Evolutionary conservation across 2,113 vertebrate genomes (phyloP).

Genomic region (Candoia aspera): DNA sequence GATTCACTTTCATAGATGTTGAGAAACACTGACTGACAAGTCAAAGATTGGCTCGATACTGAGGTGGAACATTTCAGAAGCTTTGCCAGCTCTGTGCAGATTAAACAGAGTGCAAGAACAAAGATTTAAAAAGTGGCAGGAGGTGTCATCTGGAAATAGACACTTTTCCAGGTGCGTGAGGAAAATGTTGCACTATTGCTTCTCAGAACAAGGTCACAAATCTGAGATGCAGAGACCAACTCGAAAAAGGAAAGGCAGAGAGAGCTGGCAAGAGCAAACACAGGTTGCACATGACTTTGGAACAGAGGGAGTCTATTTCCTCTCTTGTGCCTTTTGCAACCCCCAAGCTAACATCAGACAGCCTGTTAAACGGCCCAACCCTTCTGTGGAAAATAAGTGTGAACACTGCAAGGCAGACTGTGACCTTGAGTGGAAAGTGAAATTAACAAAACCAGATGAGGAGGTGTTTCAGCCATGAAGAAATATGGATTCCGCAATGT

Average conservation of each 20-base stretch:
- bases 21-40: background rate
- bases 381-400: background rate
- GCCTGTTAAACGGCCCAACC: background rate
- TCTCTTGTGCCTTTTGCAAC: background rate
- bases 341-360: background rate
- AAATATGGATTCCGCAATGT: background rate
- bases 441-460: background rate
- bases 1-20: background rate
- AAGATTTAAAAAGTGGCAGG: background rate
- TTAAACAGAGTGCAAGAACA: background rate
- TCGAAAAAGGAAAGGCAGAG: background rate
- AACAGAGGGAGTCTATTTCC: background rate
- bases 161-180: background rate
- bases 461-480: background rate
- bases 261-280: background rate
- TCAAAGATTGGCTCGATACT: background rate
- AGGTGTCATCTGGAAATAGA: background rate
- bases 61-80: background rate
- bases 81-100: background rate
- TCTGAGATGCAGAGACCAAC: background rate
- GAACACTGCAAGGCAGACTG: background rate
- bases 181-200: background rate
- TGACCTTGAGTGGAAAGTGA: background rate
- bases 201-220: background rate
- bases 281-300: background rate